A percentile compares a stretch with the other conserved stretches of the same genome.
phyloP scores from a whole-genome alignment of 2,113 vertebrate species.

The Tangachromis dhanisi region DNA sequence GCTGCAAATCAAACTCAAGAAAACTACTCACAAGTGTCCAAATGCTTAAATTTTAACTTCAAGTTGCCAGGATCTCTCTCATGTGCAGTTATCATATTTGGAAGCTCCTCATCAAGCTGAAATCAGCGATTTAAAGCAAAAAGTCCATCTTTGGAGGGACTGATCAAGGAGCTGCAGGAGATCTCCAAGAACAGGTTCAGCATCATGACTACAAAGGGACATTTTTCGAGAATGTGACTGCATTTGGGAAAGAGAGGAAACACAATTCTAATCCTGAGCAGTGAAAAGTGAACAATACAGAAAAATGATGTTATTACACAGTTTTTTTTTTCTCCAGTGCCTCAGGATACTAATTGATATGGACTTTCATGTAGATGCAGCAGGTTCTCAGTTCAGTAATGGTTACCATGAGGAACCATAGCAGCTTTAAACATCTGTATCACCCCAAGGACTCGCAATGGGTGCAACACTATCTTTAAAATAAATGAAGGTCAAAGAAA shows the following conservation, averaged over 20 bases:
- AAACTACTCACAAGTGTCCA: conserved; percentile 54
- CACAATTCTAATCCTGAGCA: neutral
- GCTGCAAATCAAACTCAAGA: neutral
- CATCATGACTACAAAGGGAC: conserved; percentile 27
- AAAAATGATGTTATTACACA: neutral
- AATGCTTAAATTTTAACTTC: conserved; percentile 58
- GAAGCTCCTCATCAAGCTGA: conserved; percentile 50
- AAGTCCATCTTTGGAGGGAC: neutral
- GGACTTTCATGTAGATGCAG: neutral
- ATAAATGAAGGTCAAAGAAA: neutral
- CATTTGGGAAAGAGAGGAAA: conserved; percentile 44
- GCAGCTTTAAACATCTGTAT: neutral
- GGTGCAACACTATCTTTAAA: neutral
- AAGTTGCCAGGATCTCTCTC: conserved; percentile 63
- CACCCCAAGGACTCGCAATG: neutral
- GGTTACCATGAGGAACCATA: neutral
- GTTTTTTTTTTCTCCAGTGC: neutral
- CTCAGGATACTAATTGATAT: neutral
- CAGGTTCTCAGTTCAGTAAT: neutral
- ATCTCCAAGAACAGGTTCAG: conserved; percentile 38
- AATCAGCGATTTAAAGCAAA: neutral
- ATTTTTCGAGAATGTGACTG: conserved; percentile 42
- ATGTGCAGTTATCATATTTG: conserved; percentile 53
- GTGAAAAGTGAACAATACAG: neutral
- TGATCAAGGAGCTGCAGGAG: conserved; percentile 28